Conservation (phyloP, 2,113 vertebrate genomes). For the Macaca nemestrina region DNA sequence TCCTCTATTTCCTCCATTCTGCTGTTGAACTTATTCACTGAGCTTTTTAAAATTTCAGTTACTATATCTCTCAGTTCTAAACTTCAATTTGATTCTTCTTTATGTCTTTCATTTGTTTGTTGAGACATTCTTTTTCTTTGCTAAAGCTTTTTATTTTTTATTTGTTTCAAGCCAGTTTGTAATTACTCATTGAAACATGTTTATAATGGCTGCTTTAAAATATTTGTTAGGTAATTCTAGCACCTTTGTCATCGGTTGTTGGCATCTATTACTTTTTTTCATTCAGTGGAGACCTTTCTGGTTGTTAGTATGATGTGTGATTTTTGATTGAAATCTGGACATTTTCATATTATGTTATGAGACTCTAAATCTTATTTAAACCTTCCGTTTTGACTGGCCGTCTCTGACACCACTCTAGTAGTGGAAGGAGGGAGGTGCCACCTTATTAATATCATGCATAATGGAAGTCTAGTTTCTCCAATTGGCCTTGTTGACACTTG, state of each 20-base stretch:
- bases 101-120: neutral
- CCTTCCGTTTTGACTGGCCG: neutral
- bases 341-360: constrained; percentile 15
- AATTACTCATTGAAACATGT: neutral
- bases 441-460: neutral
- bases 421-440: neutral
- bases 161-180: neutral
- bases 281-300: neutral
- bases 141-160: neutral
- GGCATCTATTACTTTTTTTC: neutral
- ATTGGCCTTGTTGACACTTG: neutral
- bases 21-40: neutral
- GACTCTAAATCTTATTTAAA: neutral
- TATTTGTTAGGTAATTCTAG: neutral
- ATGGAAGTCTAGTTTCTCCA: neutral
- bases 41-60: neutral
- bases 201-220: neutral
- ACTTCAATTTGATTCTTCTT: neutral
- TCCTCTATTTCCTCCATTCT: neutral
- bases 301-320: neutral
- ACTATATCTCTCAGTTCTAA: neutral
- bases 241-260: neutral
- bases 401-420: neutral
- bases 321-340: neutral
- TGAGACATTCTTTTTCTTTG: neutral